Evolutionary conservation across 2,113 vertebrate species (phyloP).

Genomic region (Perca flavescens): DNA sequence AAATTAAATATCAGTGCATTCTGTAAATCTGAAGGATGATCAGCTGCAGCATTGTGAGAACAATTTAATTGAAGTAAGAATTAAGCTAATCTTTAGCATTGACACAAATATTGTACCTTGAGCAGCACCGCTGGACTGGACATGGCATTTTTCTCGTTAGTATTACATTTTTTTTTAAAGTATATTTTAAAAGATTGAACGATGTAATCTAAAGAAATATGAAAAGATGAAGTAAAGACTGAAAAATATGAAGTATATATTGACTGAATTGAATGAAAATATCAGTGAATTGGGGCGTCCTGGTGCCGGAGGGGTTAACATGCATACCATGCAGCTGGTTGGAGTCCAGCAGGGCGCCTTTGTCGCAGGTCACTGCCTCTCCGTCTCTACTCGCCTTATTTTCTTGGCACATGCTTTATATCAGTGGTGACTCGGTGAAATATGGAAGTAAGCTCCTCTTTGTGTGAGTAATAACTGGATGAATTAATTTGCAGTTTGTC

Average conservation of each 20-base stretch:
- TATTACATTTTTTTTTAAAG: neutral
- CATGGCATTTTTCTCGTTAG: neutral
- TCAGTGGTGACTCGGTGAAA: neutral
- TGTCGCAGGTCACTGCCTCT: no score
- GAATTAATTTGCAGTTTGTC: neutral
- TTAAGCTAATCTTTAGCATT: neutral
- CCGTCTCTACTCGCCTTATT: neutral
- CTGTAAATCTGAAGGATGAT: neutral
- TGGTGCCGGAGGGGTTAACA: neutral
- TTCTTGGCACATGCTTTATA: neutral
- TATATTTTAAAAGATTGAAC: neutral
- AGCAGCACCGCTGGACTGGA: neutral
- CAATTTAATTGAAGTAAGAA: neutral
- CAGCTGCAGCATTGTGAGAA: no score
- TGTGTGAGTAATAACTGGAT: neutral
- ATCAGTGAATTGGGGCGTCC: neutral
- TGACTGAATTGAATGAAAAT: neutral
- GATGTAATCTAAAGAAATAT: neutral
- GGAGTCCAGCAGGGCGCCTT: no score
- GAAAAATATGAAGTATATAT: neutral
- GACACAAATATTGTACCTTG: neutral
- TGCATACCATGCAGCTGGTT: neutral
- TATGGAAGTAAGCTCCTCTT: neutral
- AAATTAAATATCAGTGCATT: neutral
- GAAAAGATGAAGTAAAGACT: neutral